Base-by-base conservation (phyloP, 2,888 invertebrate species). In the Epinotia bilunana region DNA sequence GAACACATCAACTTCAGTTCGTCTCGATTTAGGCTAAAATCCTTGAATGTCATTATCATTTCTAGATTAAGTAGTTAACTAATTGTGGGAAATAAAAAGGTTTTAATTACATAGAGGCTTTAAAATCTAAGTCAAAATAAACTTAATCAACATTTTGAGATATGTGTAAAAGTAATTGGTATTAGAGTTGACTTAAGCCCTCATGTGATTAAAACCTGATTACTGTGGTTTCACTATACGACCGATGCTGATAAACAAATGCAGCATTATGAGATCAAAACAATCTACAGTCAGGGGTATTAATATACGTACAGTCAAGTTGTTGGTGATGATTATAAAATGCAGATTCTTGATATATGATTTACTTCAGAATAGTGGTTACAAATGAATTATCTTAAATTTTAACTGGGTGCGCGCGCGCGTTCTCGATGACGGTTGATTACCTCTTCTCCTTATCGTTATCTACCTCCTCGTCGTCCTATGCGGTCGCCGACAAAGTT, bases 41-140 rank as follows among this genome's bases (percentile, higher is more conserved):
- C 16, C 16, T 53, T n/a, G 1, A 57, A 57, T 57, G 57, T 57
- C n/a, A 20, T 57, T 57, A 20, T 57, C 20, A 57, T 67, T 62
- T 62, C 33, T 72, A 72, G 43, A 9, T 23, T 69, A 60, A 69
- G 69, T 69, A 69, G 69, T 69, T 69, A 69, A 43, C 69, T 69
- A 69, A 69, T 69, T 69, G 23, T 69, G 58, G 39, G 39, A 11
- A 60, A 9, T 18, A 55, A 55, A 20, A 33, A 39, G n/a, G 16
- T 20, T 49, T 46, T 46, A n/a, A 64, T 49, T 13, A 11, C 49
- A 28, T 13, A 46, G 13, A 23, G 16, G 16, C 16, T 18, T 20
- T 63, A 6, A 39, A 43, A 43, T 55, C 12, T 46, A 13, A n/a
- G 53, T 53, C 53, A 3, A 53, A 12, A n/a, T 49, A 16, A 6